A percentile compares a stretch with the other conserved stretches of the same genome.
These are phyloP conservation scores for Harpagifer antarcticus DNA, from an alignment of 2,797 vertebrate species.

Conservation along the genomic window DNA sequence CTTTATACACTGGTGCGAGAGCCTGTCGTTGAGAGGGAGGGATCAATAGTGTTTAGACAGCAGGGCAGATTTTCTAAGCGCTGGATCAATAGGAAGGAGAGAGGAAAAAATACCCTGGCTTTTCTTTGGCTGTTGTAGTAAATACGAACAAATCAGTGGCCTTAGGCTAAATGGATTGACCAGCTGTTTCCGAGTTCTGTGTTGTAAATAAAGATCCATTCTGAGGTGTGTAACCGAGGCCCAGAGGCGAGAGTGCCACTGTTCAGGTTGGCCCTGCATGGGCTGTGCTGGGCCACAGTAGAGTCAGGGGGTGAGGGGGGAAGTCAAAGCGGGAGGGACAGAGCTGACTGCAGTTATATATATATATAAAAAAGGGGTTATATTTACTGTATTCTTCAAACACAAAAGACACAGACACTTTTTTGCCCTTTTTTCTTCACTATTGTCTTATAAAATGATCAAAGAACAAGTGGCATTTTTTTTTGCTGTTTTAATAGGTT, in stretches of 20 bases:
- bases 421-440: not conserved
- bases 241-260: slow-evolving; percentile 72
- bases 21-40: slow-evolving; percentile 88
- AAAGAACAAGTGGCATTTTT: too few relatives aligned
- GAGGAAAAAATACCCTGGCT: slow-evolving; percentile 88
- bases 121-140: slow-evolving; percentile 90
- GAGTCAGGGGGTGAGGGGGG: slow-evolving; percentile 44
- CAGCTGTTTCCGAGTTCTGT: slow-evolving; percentile 88
- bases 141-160: slow-evolving; percentile 93
- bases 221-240: slow-evolving; percentile 83
- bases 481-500: too few relatives aligned
- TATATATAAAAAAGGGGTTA: not conserved
- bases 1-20: slow-evolving; percentile 90
- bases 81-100: slow-evolving; percentile 92
- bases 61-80: slow-evolving; percentile 94
- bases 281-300: slow-evolving; percentile 57
- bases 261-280: slow-evolving; percentile 57
- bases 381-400: not conserved
- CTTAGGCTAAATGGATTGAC: slow-evolving; percentile 94
- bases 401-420: not conserved
- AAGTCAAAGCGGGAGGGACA: slow-evolving; percentile 23
- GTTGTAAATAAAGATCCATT: slow-evolving; percentile 90
- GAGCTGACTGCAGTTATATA: not conserved
- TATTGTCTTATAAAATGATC: too few relatives aligned
- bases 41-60: slow-evolving; percentile 98